A percentile compares a stretch with the other conserved stretches of the same genome.
These are phyloP conservation scores for Frieseomelitta varia DNA, from an alignment of 1,140 invertebrate genomes.

Conservation along the genomic window DNA sequence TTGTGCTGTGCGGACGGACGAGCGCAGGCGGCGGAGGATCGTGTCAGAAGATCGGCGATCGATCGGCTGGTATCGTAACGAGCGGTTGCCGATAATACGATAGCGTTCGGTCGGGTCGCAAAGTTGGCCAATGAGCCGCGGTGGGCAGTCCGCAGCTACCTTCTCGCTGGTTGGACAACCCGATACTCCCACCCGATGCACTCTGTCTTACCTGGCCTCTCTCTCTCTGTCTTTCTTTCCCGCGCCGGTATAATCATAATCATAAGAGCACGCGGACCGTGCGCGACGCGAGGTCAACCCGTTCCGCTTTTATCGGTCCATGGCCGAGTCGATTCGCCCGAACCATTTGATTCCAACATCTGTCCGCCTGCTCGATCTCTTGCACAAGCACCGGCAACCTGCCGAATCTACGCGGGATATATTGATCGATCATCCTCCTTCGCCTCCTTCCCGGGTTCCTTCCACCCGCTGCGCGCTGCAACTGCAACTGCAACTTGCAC, in stretches of 20 bases:
- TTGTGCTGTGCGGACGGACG: not conserved
- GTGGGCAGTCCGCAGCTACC: slow-evolving; percentile 78
- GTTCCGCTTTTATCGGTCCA: slow-evolving; percentile 34
- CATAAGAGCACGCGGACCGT: slow-evolving; percentile 48
- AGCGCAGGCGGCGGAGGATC: slow-evolving; percentile 41
- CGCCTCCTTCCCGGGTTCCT: not conserved
- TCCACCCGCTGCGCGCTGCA: not conserved
- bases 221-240: slow-evolving; percentile 60
- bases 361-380: not conserved
- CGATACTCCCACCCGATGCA: slow-evolving; percentile 68
- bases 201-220: slow-evolving; percentile 59
- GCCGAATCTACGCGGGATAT: slow-evolving; percentile 2
- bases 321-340: not conserved
- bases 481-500: not conserved
- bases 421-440: not conserved
- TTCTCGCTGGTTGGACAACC: slow-evolving; percentile 77
- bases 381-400: not conserved
- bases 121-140: slow-evolving; percentile 79
- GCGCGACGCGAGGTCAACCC: slow-evolving; percentile 36
- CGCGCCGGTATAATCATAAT: slow-evolving; percentile 68
- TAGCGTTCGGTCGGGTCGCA: slow-evolving; percentile 66
- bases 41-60: slow-evolving; percentile 39
- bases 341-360: too few relatives aligned
- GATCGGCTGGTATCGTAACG: slow-evolving; percentile 55
- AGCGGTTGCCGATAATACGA: slow-evolving; percentile 67